Evolutionary conservation across 2,797 vertebrate species (phyloP).

Genomic region (Vultur gryphus): DNA sequence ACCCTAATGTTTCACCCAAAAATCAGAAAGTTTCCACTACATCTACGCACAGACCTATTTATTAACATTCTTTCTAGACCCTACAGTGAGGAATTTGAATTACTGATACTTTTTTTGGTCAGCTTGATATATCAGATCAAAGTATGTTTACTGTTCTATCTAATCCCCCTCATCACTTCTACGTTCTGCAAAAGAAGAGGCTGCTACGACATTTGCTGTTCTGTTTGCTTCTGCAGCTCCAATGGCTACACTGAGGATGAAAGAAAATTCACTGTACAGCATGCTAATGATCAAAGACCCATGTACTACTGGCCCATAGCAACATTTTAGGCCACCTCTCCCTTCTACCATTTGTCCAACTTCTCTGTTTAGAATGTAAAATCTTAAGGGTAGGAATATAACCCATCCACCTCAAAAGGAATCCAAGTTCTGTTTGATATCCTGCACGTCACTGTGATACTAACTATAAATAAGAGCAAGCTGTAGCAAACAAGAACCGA

Average conservation of each 20-base stretch:
- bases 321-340: not conserved
- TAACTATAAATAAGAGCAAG: not conserved
- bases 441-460: not conserved
- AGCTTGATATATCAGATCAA: not conserved
- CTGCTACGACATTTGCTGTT: not conserved
- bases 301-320: not conserved
- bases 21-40: not conserved
- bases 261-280: not conserved
- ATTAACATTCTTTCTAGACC: not conserved
- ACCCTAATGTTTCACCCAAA: not conserved
- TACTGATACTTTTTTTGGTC: not conserved
- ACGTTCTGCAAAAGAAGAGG: not conserved
- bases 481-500: not conserved
- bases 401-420: not conserved
- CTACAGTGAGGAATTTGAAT: not conserved
- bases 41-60: not conserved
- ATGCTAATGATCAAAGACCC: not conserved
- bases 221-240: not conserved
- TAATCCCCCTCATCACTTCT: not conserved
- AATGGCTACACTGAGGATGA: not conserved
- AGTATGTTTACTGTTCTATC: not conserved
- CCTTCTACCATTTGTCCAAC: not conserved
- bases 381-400: not conserved
- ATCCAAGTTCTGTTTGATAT: not conserved
- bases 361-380: not conserved